These are phyloP conservation scores for Chlorodrepanis virens DNA, from an alignment of 2,113 vertebrate species.

Conservation along the genomic window DNA sequence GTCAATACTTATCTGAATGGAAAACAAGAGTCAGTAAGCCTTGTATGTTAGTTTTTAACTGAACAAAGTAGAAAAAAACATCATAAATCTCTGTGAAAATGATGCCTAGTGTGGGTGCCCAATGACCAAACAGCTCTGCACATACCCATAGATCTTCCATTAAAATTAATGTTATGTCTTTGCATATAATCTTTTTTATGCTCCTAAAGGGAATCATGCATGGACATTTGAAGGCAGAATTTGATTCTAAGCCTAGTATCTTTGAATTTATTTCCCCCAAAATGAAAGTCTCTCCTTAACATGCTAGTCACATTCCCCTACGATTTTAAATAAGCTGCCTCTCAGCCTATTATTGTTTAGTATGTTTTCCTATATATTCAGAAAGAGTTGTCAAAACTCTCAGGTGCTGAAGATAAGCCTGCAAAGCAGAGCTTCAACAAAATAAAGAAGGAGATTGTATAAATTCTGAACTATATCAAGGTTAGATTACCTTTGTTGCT, in stretches of 20 bases:
- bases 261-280: neutral
- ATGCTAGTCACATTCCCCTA: neutral
- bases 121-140: neutral
- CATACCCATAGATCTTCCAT: neutral
- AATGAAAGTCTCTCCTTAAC: neutral
- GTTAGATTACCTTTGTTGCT: slow-evolving; percentile 16
- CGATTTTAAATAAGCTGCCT: neutral
- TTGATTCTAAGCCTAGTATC: neutral
- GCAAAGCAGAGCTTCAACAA: slow-evolving; percentile 9
- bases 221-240: neutral
- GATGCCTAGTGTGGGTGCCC: neutral
- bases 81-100: neutral
- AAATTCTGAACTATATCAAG: slow-evolving; percentile 3
- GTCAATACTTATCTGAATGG: neutral
- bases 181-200: neutral
- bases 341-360: neutral
- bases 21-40: neutral
- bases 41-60: neutral
- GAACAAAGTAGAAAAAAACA: neutral
- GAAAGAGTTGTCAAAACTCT: slow-evolving; percentile 35
- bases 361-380: neutral
- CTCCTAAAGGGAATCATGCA: neutral
- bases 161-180: neutral
- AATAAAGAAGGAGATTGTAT: neutral
- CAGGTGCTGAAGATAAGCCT: neutral